Conservation (phyloP, 2,113 vertebrate genomes). For the Coregonus clupeaformis region DNA sequence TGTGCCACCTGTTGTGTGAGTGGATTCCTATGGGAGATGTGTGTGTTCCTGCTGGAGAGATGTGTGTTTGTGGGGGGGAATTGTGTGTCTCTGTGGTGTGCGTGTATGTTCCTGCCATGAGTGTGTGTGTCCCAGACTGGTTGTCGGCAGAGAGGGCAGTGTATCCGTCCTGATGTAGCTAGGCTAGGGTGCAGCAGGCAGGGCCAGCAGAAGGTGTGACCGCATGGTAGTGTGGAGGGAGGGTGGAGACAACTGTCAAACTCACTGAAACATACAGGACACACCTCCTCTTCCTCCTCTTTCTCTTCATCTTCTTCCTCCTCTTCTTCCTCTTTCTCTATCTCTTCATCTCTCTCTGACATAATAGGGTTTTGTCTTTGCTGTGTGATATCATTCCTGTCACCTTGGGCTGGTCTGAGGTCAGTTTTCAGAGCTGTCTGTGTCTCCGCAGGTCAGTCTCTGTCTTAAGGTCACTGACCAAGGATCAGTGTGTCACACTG, state of each 20-base stretch:
- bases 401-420: too few relatives aligned
- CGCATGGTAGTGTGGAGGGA: slow-evolving; percentile 3
- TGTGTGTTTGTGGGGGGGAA: not conserved
- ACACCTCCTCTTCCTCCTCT: not conserved
- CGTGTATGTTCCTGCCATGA: not conserved
- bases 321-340: not conserved
- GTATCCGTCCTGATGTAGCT: not conserved
- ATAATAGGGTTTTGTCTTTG: not conserved
- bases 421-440: too few relatives aligned
- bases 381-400: too few relatives aligned
- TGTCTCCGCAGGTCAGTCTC: not conserved
- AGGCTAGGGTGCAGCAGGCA: not conserved
- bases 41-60: not conserved
- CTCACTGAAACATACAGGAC: not conserved
- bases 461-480: not conserved
- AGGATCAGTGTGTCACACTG: slow-evolving; percentile 3
- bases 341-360: not conserved
- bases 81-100: not conserved
- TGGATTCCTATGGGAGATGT: too few relatives aligned
- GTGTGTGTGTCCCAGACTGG: not conserved
- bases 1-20: too few relatives aligned
- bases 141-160: not conserved
- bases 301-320: not conserved
- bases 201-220: not conserved
- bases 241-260: not conserved